Base-by-base conservation (phyloP, 2,888 invertebrate species). In the Polydrusus cervinus region DNA sequence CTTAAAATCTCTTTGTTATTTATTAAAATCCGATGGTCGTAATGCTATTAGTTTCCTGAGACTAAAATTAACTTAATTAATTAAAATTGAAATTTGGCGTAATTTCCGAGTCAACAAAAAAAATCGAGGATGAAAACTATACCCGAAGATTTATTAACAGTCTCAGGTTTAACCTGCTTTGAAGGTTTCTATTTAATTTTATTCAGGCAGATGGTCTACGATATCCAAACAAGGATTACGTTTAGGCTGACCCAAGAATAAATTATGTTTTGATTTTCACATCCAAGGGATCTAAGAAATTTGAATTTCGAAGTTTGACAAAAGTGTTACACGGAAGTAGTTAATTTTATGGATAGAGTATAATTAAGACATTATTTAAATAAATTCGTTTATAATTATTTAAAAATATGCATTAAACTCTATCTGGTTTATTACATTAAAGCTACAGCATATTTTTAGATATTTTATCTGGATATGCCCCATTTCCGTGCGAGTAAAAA, bases 121-220 rank as follows among this genome's bases (percentile, higher is more conserved):
- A 30, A 30, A 53, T 13, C n/a, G 11, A 30, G n/a, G 25, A 11
- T n/a, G 11, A n/a, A 53, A 53, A 30, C 30, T 8, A 53, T 25
- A 53, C 25, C 9, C 30, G 1, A 53, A 53, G 25, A 53, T 53
- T 53, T 53, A 53, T 53, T 25, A 30, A 11, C 53, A 53, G 8
- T n/a, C 53, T n/a, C 7, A 30, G 25, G 30, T 30, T 53, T 53
- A 53, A 11, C 30, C 53, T 20, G 51, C 16, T 53, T 53, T 30
- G 30, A 53, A 20, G n/a, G 11, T 53, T 25, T 53, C 11, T 13
- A 51, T 51, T 51, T 51, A 51, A 30, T 53, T 47, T 53, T 30
- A 30, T 53, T 30, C 53, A 25, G 30, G 13, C 51, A 51, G 51
- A 51, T 51, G 51, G 18, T 51, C 25, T 53, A 30, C n/a, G 53